phyloP scores from a whole-genome alignment of 2,797 vertebrate species.

The Salmo trutta region DNA sequence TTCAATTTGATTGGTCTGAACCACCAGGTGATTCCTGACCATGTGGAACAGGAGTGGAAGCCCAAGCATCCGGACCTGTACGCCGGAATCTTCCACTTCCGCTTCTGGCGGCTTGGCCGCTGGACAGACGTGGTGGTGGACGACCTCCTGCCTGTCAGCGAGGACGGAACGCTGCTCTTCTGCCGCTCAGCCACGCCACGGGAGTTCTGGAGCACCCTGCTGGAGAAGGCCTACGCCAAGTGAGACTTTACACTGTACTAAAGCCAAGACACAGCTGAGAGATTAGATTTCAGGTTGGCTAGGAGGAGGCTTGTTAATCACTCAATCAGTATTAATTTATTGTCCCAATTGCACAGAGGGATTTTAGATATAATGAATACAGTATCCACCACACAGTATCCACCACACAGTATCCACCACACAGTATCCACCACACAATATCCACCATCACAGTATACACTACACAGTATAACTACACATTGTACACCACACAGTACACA shows the following conservation, averaged over 20 bases:
- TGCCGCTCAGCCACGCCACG: constrained; percentile 77
- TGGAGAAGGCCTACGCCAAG: constrained; percentile 87
- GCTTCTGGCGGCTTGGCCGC: constrained; percentile 80
- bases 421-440: no score
- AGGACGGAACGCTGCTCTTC: constrained; percentile 78
- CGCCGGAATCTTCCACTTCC: constrained; percentile 83
- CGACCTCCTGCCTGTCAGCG: constrained; percentile 78
- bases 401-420: no score
- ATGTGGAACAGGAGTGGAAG: constrained; percentile 82
- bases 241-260: constrained; percentile 44
- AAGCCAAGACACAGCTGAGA: neutral
- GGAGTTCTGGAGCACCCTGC: constrained; percentile 83
- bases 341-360: no score
- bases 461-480: no score
- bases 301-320: no score
- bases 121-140: constrained; percentile 82
- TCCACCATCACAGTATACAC: no score
- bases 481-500: no score
- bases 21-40: constrained; percentile 81
- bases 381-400: neutral
- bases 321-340: no score
- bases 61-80: constrained; percentile 70
- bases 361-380: neutral
- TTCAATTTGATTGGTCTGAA: neutral
- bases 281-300: no score